phyloP scores from a whole-genome alignment of 2,888 invertebrate species.

The Carcina quercana region DNA sequence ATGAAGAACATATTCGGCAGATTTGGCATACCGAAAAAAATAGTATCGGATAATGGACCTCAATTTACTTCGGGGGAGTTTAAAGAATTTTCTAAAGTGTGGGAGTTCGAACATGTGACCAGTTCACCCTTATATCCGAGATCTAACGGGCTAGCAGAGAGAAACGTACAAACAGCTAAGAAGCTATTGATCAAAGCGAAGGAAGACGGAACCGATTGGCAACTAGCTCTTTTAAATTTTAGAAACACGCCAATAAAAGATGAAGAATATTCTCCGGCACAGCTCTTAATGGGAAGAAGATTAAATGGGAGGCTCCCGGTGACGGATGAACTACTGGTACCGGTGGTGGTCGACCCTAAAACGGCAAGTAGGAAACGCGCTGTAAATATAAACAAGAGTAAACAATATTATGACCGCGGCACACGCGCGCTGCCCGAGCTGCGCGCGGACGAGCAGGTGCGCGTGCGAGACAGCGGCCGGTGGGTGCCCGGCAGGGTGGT shows the following conservation, averaged over 20 bases:
- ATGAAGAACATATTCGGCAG: conserved; percentile 7
- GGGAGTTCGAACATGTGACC: conserved; percentile 9
- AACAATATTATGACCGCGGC: conserved; percentile 3
- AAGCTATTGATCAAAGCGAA: conserved; percentile 4
- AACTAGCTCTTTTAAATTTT: conserved; percentile 8
- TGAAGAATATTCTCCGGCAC: conserved; percentile 6
- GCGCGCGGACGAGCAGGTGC: background rate
- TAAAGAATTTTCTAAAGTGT: conserved; percentile 1
- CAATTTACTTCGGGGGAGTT: conserved; percentile 6
- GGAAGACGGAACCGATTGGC: conserved; percentile 4
- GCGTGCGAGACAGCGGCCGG: background rate
- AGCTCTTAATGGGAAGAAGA: conserved; percentile 5
- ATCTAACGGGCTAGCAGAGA: conserved; percentile 6
- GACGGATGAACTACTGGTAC: background rate
- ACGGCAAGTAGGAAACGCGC: background rate
- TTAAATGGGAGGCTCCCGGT: conserved; percentile 1
- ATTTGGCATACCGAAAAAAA: conserved; percentile 5
- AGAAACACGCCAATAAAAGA: conserved; percentile 1
- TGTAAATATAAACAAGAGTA: background rate
- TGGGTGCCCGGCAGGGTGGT: conserved; percentile 1
- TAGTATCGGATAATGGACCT: conserved; percentile 6
- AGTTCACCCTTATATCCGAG: conserved; percentile 9
- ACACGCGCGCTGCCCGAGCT: background rate
- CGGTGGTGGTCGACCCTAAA: background rate
- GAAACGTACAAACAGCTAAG: conserved; percentile 7